These are phyloP conservation scores for Pseudorectes ferrugineus DNA, from an alignment of 2,113 vertebrate species.

Conservation along the genomic window DNA sequence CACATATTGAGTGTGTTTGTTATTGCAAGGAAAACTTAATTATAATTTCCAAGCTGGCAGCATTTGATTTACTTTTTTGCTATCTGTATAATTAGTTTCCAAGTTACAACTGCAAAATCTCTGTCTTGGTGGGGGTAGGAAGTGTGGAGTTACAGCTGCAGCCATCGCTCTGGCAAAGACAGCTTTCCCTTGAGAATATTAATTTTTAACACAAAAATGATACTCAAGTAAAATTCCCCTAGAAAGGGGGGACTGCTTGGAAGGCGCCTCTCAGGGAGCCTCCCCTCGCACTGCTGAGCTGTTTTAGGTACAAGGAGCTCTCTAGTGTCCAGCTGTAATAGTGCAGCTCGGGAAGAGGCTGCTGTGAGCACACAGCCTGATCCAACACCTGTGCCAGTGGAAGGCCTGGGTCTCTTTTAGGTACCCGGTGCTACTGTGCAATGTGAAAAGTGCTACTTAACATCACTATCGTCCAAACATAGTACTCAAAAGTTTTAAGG, in stretches of 20 bases:
- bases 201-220: not conserved
- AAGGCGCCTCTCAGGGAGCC: not conserved
- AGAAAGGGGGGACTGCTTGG: not conserved
- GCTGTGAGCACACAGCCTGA: rapidly evolving
- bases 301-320: conserved; percentile 44
- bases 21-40: conserved; percentile 53
- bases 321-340: not conserved
- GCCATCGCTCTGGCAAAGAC: not conserved
- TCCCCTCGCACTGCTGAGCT: not conserved
- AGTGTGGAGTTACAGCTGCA: not conserved
- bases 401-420: not conserved
- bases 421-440: not conserved
- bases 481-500: not conserved
- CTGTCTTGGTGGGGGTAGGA: not conserved
- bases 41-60: conserved; percentile 35
- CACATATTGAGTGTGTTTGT: conserved; percentile 3
- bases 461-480: not conserved
- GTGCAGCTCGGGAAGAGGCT: not conserved
- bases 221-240: not conserved
- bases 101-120: not conserved
- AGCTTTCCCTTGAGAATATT: not conserved
- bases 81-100: conserved; percentile 28
- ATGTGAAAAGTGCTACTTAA: not conserved
- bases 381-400: rapidly evolving
- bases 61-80: conserved; percentile 51